Evolutionary conservation across 2,888 invertebrate genomes (phyloP), one percentile per base, ranked within the genome.

Genomic region (Anoplius nigerrimus): DNA sequence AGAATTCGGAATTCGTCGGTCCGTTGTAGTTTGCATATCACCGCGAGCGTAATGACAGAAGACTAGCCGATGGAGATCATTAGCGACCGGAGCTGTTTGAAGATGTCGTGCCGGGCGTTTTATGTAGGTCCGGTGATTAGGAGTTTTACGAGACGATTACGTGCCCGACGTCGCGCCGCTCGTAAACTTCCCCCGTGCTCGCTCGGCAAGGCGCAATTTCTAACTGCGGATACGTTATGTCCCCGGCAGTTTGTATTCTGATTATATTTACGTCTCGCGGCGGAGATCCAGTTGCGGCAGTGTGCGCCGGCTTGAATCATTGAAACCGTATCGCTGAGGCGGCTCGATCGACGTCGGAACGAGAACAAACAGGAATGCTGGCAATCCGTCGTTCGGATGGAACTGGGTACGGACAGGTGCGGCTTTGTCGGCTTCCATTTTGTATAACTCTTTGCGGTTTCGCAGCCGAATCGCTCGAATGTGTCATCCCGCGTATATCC

Each of bases 111-210:
- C 68, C 64, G 66, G 67, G 72, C 73, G 78, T 74, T 79, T 82
- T 78, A 79, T 75, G 75, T 66, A 60, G 72, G 66, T 66, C 74
- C 66, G 65, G 69, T 75, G 80, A 82, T 82, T 76, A 79, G 72
- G 66, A 69, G 71, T 69, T 77, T 80, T 74, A 78, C 72, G 73
- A 66, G 72, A 75, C 75, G 76, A 74, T 80, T 78, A 73, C 67
- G 68, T 70, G 67, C 61, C 62, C 65, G 51, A 20, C 53, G 57
- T 55, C 64, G 62, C 61, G 51, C 45, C 54, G 42, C 66, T 68
- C 73, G 71, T 69, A 71, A 76, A 72, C 60, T 62, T 21, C 54
- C 51, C 24, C 53, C 54, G 42, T 5, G 5, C 48, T 16, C 56
- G 62, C 55, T 62, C 57, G 52, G 34, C 51, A 68, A 68, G 15